A percentile compares a stretch with the other conserved stretches of the same genome.
phyloP scores from a whole-genome alignment of 2,797 vertebrate species.

The Pseudopleuronectes americanus region DNA sequence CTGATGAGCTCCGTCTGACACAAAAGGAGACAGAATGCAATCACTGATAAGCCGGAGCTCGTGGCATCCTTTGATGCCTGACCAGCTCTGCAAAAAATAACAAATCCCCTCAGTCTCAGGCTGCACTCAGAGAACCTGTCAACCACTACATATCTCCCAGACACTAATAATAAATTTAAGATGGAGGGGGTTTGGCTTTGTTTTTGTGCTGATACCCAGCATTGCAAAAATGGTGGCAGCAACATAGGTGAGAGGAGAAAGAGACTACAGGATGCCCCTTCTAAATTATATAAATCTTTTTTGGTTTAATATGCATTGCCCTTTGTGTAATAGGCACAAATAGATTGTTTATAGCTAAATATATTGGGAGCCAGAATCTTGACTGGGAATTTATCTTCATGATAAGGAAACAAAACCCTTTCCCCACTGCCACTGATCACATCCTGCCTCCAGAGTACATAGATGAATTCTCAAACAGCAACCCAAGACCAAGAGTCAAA shows the following conservation, averaged over 20 bases:
- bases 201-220: slow-evolving; percentile 17
- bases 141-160: slow-evolving; percentile 13
- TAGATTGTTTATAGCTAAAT: slow-evolving; percentile 42
- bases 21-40: slow-evolving; percentile 42
- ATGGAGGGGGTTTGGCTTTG: neutral
- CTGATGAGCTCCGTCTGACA: slow-evolving; percentile 50
- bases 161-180: slow-evolving; percentile 30
- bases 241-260: slow-evolving; percentile 11
- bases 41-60: slow-evolving; percentile 56
- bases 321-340: slow-evolving; percentile 45
- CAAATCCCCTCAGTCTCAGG: slow-evolving; percentile 43
- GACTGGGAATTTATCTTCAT: slow-evolving; percentile 48
- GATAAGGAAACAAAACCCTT: slow-evolving; percentile 42
- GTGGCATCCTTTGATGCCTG: slow-evolving; percentile 49
- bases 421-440: slow-evolving; percentile 13
- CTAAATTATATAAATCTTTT: slow-evolving; percentile 1
- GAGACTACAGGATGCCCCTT: slow-evolving; percentile 4
- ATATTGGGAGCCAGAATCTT: slow-evolving; percentile 19
- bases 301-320: slow-evolving; percentile 28
- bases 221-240: slow-evolving; percentile 19
- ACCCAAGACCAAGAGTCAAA: slow-evolving; percentile 8
- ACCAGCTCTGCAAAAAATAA: slow-evolving; percentile 56
- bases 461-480: slow-evolving; percentile 30
- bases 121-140: slow-evolving; percentile 36
- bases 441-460: neutral